Conservation (phyloP, 2,888 invertebrate genomes). For the Odontothrips loti region DNA sequence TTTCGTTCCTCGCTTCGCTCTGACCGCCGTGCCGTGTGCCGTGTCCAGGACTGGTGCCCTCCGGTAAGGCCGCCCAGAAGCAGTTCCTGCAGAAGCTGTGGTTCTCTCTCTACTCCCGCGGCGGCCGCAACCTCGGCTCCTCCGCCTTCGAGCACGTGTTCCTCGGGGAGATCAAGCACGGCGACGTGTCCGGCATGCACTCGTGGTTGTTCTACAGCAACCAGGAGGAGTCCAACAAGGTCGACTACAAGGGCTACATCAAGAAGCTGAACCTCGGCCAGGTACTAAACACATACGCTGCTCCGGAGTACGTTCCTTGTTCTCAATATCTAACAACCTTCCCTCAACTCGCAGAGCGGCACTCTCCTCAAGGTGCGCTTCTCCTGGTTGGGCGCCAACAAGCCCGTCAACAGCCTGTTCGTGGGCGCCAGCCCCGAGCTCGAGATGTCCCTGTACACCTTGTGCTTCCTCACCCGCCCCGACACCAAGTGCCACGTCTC, state of each 20-base stretch:
- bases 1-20: no score
- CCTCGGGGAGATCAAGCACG: conserved; percentile 77
- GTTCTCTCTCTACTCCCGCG: conserved; percentile 79
- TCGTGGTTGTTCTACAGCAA: conserved; percentile 84
- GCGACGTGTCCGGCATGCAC: conserved; percentile 76
- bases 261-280: conserved; percentile 66
- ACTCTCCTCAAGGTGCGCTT: conserved; percentile 68
- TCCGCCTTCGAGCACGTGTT: conserved; percentile 92
- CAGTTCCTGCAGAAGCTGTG: conserved; percentile 49
- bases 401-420: conserved; percentile 74
- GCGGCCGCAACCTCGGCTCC: conserved; percentile 73
- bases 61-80: not conserved
- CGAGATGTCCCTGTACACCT: conserved; percentile 83
- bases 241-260: conserved; percentile 76
- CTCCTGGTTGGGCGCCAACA: conserved; percentile 64
- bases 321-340: not conserved
- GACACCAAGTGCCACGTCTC: conserved; percentile 70
- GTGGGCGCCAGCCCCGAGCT: conserved; percentile 86
- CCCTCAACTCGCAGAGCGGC: conserved; percentile 63
- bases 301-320: not conserved
- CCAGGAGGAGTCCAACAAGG: conserved; percentile 65
- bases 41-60: not conserved
- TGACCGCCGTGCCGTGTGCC: not conserved
- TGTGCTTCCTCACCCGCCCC: conserved; percentile 75
- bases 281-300: conserved; percentile 46